Evolutionary conservation across 2,797 vertebrate species (phyloP).

Genomic region (Naso thynnoides): DNA sequence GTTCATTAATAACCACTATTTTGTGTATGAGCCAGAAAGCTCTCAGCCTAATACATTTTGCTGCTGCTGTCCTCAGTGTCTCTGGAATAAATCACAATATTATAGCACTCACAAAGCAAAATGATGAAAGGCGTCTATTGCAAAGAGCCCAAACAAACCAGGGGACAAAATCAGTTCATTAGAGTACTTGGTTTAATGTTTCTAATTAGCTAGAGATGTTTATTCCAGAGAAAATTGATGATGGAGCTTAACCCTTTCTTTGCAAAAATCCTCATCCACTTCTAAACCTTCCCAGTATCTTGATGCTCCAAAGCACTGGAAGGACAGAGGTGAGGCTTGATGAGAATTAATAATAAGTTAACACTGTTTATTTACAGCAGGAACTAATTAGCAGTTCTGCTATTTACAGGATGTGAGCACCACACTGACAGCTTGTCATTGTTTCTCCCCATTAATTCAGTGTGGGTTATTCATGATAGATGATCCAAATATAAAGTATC

Average conservation of each 20-base stretch:
- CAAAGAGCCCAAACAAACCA: conserved; percentile 44
- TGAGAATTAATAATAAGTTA: conserved; percentile 17
- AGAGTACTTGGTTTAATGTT: conserved; percentile 77
- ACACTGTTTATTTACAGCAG: conserved; percentile 34
- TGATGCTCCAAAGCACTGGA: background rate
- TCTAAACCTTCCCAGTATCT: background rate
- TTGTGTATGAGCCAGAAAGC: conserved; percentile 76
- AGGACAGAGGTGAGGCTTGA: conserved; percentile 1
- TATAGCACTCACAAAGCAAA: conserved; percentile 51
- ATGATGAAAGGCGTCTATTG: conserved; percentile 60
- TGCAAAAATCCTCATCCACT: conserved; percentile 23
- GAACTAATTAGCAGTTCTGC: conserved; percentile 9
- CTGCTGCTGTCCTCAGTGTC: conserved; percentile 54
- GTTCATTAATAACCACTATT: conserved; percentile 74
- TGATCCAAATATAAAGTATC: conserved; percentile 26
- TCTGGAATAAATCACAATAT: conserved; percentile 78
- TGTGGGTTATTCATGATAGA: conserved; percentile 40
- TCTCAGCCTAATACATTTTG: conserved; percentile 75
- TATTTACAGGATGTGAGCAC: conserved; percentile 46
- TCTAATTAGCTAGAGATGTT: conserved; percentile 73
- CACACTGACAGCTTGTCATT: conserved; percentile 17
- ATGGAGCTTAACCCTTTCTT: conserved; percentile 51
- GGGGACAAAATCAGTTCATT: conserved; percentile 73
- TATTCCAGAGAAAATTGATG: conserved; percentile 44
- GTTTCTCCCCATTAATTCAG: conserved; percentile 33